phyloP scores from a whole-genome alignment of 1,140 invertebrate genomes.

The Drosophila subpulchrella region DNA sequence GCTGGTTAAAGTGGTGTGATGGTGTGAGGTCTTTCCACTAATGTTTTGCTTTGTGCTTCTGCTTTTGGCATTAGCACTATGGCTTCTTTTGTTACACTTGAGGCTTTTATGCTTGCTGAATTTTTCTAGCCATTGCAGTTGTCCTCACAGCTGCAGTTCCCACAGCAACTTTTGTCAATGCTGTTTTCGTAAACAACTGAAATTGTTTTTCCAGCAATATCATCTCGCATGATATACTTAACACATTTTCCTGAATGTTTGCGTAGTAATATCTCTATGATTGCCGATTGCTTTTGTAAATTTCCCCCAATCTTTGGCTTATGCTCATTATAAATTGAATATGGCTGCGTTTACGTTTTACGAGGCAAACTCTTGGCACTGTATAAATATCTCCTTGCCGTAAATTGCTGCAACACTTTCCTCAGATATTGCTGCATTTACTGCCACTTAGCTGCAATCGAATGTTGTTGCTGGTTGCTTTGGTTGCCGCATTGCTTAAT shows the following conservation, averaged over 20 bases:
- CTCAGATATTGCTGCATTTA: background rate
- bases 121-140: constrained; percentile 13
- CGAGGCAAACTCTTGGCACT: no score
- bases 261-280: background rate
- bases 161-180: constrained; percentile 12
- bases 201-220: background rate
- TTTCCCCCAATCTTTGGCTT: no score
- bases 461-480: constrained; percentile 42
- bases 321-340: background rate
- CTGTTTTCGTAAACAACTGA: background rate
- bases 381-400: background rate
- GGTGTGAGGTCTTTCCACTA: constrained; percentile 1
- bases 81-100: constrained; percentile 23
- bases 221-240: background rate
- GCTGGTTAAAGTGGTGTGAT: background rate
- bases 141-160: constrained; percentile 4
- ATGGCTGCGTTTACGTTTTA: background rate
- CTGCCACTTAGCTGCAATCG: constrained; percentile 8
- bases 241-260: background rate
- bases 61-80: constrained; percentile 7
- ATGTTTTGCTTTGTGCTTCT: background rate
- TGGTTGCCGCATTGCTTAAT: constrained; percentile 70
- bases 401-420: background rate
- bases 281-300: background rate
- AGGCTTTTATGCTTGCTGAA: constrained; percentile 2